Evolutionary conservation across 2,797 vertebrate genomes (phyloP).

Genomic region (Molothrus ater): DNA sequence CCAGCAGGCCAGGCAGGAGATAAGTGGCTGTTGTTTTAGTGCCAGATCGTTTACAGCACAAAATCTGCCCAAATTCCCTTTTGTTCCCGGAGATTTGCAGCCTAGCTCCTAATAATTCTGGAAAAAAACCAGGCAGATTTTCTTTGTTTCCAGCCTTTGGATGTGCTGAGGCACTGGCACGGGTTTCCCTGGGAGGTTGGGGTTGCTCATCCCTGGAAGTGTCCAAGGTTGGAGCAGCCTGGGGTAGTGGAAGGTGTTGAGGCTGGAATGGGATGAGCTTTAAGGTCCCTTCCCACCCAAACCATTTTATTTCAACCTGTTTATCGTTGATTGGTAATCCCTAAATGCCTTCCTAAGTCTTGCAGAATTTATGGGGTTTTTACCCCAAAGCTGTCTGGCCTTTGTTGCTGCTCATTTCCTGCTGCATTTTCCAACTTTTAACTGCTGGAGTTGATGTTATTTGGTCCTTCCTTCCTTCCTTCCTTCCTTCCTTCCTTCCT

Average conservation of each 20-base stretch:
- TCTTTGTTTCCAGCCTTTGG: neutral
- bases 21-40: slow-evolving; percentile 2
- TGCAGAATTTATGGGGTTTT: neutral
- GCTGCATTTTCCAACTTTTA: neutral
- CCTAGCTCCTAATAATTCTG: neutral
- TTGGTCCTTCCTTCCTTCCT: too few relatives aligned
- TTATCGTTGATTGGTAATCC: neutral
- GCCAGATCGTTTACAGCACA: neutral
- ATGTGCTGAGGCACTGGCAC: neutral
- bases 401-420: neutral
- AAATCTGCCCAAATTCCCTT: neutral
- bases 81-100: neutral
- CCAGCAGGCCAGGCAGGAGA: slow-evolving; percentile 1
- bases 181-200: too few relatives aligned
- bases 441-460: neutral
- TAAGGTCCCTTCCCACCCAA: neutral
- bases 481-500: too few relatives aligned
- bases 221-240: neutral
- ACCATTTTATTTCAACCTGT: neutral
- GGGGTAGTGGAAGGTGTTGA: neutral
- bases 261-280: neutral
- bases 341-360: neutral
- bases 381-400: neutral
- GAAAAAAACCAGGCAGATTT: neutral
- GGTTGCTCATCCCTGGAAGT: neutral